Evolutionary conservation across 2,113 vertebrate genomes (phyloP), one percentile per base, ranked within the genome.

Genomic region (Neolamprologus falcicula): DNA sequence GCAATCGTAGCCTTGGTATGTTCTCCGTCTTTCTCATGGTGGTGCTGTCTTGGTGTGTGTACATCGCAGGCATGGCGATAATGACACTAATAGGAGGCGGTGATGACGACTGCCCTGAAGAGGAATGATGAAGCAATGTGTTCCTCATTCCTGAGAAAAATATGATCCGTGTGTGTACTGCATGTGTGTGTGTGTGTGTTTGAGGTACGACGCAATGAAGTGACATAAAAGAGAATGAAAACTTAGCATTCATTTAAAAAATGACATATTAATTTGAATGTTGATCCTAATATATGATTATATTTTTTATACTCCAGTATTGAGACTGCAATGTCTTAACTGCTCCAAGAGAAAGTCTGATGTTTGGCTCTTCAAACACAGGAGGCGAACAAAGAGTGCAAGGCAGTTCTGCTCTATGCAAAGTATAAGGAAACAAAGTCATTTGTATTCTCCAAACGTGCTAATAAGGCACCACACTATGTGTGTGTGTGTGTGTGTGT

Each of bases 1-100:
- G 98, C 96, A 98, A 97, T 96, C 97, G 97, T 95, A 98, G 98
- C 94, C 96, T 99, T 95, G 99, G 99, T 99, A 97, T 96, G 96
- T 96, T 96, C 86, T 94, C 90, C 76, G 78, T 94, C 91, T 94
- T 95, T 94, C 92, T 96, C 87, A 88, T 91, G 88, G 26, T 90
- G 86, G 3, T 45, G 92, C 85, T 94, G 17, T 87, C 94, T 86
- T 93, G 94, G 55, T 95, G 95, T 94, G 87, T 93, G 91, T 97
- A 96, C 91, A 80, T 97, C 86, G 87, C 92, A 82, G 94, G 94
- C 83, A 93, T 92, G 92, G 94, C 90, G 8, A 86, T 95, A 83
- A 89, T 96, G 90, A 94, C 88, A 21, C 90, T 95, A 80, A 88
- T 96, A 80, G 89, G 87, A 78, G 90, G 88, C 81, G 94, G 89